Base-by-base conservation (phyloP, 2,888 invertebrate species). In the Lasioglossum zephyrum region DNA sequence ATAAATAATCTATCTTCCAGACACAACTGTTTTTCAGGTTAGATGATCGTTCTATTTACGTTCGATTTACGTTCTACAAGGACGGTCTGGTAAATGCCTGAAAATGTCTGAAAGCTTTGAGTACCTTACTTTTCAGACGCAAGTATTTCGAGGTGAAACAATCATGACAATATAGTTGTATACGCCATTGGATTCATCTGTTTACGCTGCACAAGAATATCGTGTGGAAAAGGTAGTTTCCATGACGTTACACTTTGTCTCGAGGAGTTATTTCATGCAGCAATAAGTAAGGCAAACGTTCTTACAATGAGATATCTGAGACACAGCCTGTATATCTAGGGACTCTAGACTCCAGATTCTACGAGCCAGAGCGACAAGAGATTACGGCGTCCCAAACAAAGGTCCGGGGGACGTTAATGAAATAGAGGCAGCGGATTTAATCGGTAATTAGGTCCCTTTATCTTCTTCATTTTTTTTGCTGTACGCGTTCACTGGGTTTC, bases 371-470 rank as follows among this genome's bases (percentile, higher is more conserved):
- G 63, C 31, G 63, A 31, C 63, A 31, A 31, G 63, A 63, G 26
- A 16, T 63, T 63, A 31, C 63, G 31, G 63, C 26, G 63, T 63
- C 31, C 63, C 31, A 31, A 31, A 63, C 31, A 31, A 63, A 31
- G 31, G 60, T 26, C 26, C 60, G 26, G 26, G 26, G 60, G 31
- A 63, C 63, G 63, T 79, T 73, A 77, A 78, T 79, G 60, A 84
- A 82, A 79, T 73, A 75, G 86, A 87, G 86, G 84, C 86, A 86
- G 86, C 84, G 85, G 76, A 84, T 87, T 63, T 82, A 78, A 82
- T 84, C 79, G 82, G 47, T 84, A 77, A 81, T 88, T 87, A 88
- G 87, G 88, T 87, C 86, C 82, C 82, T 57, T 81, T 81, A 73
- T 39, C 44, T 44, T 36, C 36, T 36, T 36, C 36, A 3, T 36